Evolutionary conservation across 2,113 vertebrate species (phyloP).

Genomic region (Propithecus coquereli): DNA sequence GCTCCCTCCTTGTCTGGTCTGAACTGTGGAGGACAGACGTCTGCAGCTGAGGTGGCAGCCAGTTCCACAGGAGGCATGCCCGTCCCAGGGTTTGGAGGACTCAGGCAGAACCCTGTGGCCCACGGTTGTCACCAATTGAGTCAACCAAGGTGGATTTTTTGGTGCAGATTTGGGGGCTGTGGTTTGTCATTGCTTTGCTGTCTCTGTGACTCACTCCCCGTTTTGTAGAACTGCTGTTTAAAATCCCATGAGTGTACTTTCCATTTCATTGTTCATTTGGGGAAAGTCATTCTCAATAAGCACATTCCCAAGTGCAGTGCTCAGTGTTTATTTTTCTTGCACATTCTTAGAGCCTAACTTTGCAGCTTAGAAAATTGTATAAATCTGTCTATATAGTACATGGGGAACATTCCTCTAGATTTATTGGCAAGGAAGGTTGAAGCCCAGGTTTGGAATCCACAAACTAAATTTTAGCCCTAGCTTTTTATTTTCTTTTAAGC

Average conservation of each 20-base stretch:
- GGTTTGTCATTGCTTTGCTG: background rate
- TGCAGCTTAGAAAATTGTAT: constrained; percentile 23
- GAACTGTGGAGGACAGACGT: background rate
- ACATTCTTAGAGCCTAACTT: constrained; percentile 39
- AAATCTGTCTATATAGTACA: constrained; percentile 1
- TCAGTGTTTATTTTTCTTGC: constrained; percentile 23
- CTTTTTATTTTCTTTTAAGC: constrained; percentile 19
- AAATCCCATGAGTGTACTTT: background rate
- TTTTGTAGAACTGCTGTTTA: background rate
- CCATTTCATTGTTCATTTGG: constrained; percentile 11
- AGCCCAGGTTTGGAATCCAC: constrained; percentile 2
- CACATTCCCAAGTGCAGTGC: background rate
- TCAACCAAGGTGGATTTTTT: background rate
- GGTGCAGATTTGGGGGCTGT: background rate
- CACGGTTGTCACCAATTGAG: background rate
- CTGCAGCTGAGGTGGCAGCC: background rate
- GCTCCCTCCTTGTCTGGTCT: background rate
- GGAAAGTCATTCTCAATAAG: constrained; percentile 4
- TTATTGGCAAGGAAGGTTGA: constrained; percentile 34
- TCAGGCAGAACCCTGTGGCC: background rate
- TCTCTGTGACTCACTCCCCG: background rate
- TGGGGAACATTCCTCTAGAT: constrained; percentile 2
- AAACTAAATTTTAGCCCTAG: constrained; percentile 19
- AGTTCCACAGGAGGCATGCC: background rate
- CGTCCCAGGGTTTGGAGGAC: background rate